A percentile compares a stretch with the other conserved stretches of the same genome.
Conservation (phyloP, 2,797 vertebrate genomes). For the Gallinago nigripennis region DNA sequence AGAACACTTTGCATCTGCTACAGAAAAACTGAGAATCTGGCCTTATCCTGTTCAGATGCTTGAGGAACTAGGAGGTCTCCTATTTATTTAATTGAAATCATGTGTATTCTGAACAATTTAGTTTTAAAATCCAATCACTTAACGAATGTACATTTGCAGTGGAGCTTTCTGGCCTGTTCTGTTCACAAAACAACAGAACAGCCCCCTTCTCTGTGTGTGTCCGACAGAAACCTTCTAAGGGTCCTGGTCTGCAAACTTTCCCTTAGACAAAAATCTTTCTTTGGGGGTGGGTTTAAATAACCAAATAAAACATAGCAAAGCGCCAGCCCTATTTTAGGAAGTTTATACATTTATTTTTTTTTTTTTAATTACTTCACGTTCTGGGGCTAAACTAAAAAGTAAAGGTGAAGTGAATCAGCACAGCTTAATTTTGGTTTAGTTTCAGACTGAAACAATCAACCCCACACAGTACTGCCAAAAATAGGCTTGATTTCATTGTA, state of each 20-base stretch:
- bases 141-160: background rate
- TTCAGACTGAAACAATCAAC: background rate
- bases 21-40: background rate
- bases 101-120: background rate
- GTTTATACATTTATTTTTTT: background rate
- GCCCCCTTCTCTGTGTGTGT: background rate
- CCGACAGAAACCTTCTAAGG: background rate
- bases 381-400: background rate
- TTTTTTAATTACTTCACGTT: background rate
- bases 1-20: background rate
- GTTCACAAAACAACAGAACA: background rate
- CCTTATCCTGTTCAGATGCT: background rate
- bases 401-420: background rate
- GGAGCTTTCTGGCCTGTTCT: background rate
- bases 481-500: background rate
- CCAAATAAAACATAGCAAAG: background rate
- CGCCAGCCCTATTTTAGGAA: background rate
- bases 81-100: background rate
- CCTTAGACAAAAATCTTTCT: background rate
- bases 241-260: background rate
- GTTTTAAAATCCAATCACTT: background rate
- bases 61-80: background rate
- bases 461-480: background rate
- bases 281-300: constrained; percentile 1
- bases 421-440: background rate